Evolutionary conservation across 30 jellyfish, hydroid and myxozoan genomes (phyloP), one percentile per base, ranked within the genome.

Genomic region (Chrysaora quinquecirrha): DNA sequence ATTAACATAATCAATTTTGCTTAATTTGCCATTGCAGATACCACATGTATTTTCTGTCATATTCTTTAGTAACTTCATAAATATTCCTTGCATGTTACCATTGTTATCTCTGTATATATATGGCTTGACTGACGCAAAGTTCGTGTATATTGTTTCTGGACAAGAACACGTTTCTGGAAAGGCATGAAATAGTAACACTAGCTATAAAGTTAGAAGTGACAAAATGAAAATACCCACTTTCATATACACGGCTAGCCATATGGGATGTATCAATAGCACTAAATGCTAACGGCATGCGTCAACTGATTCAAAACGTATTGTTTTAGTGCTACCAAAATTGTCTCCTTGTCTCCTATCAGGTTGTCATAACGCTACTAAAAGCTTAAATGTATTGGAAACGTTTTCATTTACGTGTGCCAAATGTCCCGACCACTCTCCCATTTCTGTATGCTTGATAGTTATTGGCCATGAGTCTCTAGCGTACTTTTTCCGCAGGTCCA

Each of bases 131-230:
- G 56, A 35, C 16, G 89, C 79, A 50, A 64, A 93, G 75, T 81
- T 93, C 23, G 96, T 93, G 70, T 82, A 69, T 12, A 93, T 85
- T 1, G 34, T 56, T 1, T 33, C 84, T 47, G 98, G 98, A 85
- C 98, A 93, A 35, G 90, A n/a, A n/a, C n/a, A n/a, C n/a, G n/a
- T n/a, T n/a, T n/a, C n/a, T n/a, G n/a, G n/a, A n/a, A n/a, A n/a
- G n/a, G 74, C 98, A 93, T 6, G 98, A 86, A 16, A 34, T 97
- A 86, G 67, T 3, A 61, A 60, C 14, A 29, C 69, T 6, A 30
- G 21, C 52, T 10, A 12, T n/a, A n/a, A n/a, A n/a, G n/a, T n/a
- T n/a, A n/a, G n/a, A n/a, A n/a, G n/a, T n/a, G n/a, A n/a, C n/a
- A n/a, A n/a, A n/a, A n/a, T n/a, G n/a, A n/a, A n/a, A n/a, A n/a